These are phyloP conservation scores for Amblyopsis hoosieri DNA, from an alignment of 2,797 vertebrate genomes.

Conservation along the genomic window DNA sequence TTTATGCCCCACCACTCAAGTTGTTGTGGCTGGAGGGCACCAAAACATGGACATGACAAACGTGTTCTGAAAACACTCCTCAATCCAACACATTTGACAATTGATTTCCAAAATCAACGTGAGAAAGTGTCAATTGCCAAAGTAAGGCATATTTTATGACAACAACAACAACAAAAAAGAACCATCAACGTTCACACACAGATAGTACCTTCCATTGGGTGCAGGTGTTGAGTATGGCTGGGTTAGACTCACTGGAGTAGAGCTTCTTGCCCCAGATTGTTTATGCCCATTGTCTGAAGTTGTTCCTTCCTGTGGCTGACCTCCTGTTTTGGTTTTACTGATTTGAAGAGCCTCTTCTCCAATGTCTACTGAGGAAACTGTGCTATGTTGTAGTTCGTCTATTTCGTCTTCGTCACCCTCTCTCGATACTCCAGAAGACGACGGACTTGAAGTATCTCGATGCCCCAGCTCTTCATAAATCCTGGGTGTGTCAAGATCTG, in stretches of 20 bases:
- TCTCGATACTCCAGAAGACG: constrained; percentile 64
- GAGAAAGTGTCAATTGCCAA: no score
- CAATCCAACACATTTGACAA: no score
- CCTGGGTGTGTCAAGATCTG: constrained; percentile 71
- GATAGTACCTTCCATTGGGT: constrained; percentile 68
- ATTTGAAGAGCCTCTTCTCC: constrained; percentile 46
- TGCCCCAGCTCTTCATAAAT: constrained; percentile 46
- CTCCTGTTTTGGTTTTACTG: constrained; percentile 55
- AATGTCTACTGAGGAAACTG: constrained; percentile 45
- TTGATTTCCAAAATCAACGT: no score
- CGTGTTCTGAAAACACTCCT: no score
- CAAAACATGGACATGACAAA: no score
- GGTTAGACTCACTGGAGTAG: constrained; percentile 53
- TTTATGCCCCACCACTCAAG: no score
- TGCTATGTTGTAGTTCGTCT: constrained; percentile 43
- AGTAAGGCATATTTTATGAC: no score
- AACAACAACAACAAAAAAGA: not conserved
- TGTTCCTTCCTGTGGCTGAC: constrained; percentile 53
- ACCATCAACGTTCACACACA: constrained; percentile 13
- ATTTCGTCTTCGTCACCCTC: constrained; percentile 56
- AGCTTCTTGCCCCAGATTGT: constrained; percentile 44
- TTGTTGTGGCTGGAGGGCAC: no score
- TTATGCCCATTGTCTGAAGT: constrained; percentile 60
- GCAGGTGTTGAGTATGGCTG: constrained; percentile 48
- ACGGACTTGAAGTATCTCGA: constrained; percentile 50